Base-by-base conservation (phyloP, 2,113 vertebrate species). In the Riparia riparia region DNA sequence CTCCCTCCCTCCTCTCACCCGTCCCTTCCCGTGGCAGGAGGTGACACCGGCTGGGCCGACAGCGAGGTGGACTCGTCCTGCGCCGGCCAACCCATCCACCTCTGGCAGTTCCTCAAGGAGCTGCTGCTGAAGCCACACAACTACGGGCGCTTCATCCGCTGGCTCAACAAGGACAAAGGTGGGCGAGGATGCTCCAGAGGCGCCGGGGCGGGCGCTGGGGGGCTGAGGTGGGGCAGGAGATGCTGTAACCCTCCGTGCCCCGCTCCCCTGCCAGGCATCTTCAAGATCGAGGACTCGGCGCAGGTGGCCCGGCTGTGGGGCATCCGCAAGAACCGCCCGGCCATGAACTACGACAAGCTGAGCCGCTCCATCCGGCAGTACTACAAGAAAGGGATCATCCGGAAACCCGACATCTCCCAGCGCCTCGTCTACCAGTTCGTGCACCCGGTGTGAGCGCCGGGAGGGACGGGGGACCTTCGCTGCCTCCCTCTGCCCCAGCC, bases 301-400 rank as follows among this genome's bases (percentile, higher is more conserved):
- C 99, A 99, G 32, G 99, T 99, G 42, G 99, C 99, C 1, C 98
- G 99, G 16, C 98, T 99, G 24, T 99, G 99, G 99, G 99, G 99
- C 57, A 98, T 99, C 94, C 97, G 99, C 34, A 99, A 99, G 98
- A 99, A 99, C 91, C 98, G 99, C 3, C 99, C 99, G 0, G 99
- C 99, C 76, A 99, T 99, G 99, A 99, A 99, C 98, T 99, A 99
- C 34, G 99, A 99, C 98, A 99, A 99, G 94, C 98, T 99, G 96
- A 99, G 99, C 97, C 99, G 99, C 90, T 99, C 99, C 97, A 99
- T 99, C 96, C 99, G 99, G 64, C 99, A 99, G 97, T 99, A 99
- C 98, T 99, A 99, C 97, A 99, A 99, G 98, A 99, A 99, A 93
- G 99, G 99, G 31, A 99, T 99, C 97, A 99, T 99, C 94, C 98